These are phyloP conservation scores for Cephalopterus ornatus DNA, from an alignment of 2,113 vertebrate genomes.

Conservation along the genomic window DNA sequence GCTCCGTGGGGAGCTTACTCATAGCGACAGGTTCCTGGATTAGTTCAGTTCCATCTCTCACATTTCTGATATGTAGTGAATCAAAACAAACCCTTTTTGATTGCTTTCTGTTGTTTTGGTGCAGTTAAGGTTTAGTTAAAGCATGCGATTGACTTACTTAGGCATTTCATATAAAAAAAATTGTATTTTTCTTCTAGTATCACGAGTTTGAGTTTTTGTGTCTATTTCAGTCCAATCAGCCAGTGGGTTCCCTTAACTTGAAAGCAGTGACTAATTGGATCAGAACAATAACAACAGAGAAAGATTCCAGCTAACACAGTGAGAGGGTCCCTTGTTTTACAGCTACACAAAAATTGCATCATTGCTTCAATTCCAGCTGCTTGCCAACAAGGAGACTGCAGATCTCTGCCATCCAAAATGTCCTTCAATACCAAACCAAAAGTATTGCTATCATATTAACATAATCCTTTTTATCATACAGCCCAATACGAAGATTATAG, in stretches of 20 bases:
- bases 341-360: constrained; percentile 39
- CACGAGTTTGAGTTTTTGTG: not conserved
- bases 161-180: not conserved
- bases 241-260: not conserved
- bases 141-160: not conserved
- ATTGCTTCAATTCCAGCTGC: constrained; percentile 29
- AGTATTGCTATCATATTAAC: not conserved
- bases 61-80: not conserved
- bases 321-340: constrained; percentile 55
- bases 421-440: not conserved
- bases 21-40: not conserved
- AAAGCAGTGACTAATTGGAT: constrained; percentile 38
- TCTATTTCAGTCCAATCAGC: not conserved
- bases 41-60: not conserved
- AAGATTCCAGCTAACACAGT: not conserved
- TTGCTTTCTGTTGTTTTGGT: not conserved
- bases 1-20: not conserved
- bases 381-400: not conserved
- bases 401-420: not conserved
- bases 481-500: not conserved
- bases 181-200: not conserved
- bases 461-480: not conserved
- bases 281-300: constrained; percentile 46
- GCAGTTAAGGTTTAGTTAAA: not conserved
- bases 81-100: not conserved